Base-by-base conservation (phyloP, 2,113 vertebrate species). In the Nesogale talazaci region DNA sequence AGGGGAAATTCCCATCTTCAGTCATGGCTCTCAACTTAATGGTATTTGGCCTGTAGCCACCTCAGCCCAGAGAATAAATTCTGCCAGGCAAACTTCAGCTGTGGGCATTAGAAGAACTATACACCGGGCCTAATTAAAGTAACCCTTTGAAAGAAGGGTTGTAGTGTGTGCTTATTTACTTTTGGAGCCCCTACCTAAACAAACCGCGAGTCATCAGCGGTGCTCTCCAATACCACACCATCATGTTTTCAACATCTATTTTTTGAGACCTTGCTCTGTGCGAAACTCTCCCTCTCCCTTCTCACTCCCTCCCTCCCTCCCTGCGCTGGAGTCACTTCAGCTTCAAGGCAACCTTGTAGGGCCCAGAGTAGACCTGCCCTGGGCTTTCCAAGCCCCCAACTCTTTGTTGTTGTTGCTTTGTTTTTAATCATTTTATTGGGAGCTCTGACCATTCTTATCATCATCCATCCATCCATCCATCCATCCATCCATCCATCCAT, bases 101-200 rank as follows among this genome's bases (percentile, higher is more conserved):
- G 65, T 90, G 15, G 56, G 42, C 31, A 82, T 88, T 77, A 0
- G 2, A 85, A 95, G 79, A 87, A 85, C 36, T 83, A 22, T 46
- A 84, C 59, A 65, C 82, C 15, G 0, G 36, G 40, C 85, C 78
- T 85, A 95, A 87, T 93, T 94, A 91, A 92, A 94, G 82, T 40
- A 78, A n/a, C 81, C 59, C 65, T 80, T 84, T 77, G 74, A 84
- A 94, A 91, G 83, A 27, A 11, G 31, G 7, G 4, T 57, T 56
- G 14, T 69, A 86, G 29, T 6, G 1, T 42, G 20, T 75, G 23
- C 57, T 76, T 84, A 31, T 74, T 88, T 72, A 52, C 57, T 94
- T 72, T 82, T 74, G 81, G 92, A 87, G 78, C 67, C 10, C 84
- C 56, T 82, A 38, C 78, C 59, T 86, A 29, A 19, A 10, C 56